phyloP scores from a whole-genome alignment of 2,797 vertebrate genomes.

The Benthosema pterotum region DNA sequence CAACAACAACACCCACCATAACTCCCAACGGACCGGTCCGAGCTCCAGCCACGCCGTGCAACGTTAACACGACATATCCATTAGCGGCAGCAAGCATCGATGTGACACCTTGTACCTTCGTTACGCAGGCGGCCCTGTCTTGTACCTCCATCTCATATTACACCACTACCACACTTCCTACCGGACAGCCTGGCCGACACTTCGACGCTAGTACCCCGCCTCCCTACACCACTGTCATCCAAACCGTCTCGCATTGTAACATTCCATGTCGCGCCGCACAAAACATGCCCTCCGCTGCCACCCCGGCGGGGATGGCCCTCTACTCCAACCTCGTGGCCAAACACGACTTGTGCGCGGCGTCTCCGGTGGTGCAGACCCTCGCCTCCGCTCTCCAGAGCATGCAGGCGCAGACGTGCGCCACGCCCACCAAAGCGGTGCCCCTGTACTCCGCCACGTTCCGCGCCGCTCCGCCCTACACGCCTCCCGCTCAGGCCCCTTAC shows the following conservation, averaged over 20 bases:
- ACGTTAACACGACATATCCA: constrained; percentile 29
- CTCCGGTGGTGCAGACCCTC: constrained; percentile 62
- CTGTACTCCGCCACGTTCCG: constrained; percentile 77
- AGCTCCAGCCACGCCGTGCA: constrained; percentile 14
- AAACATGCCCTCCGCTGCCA: constrained; percentile 53
- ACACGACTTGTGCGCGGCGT: constrained; percentile 70
- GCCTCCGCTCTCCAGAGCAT: constrained; percentile 58
- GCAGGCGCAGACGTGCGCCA: constrained; percentile 58
- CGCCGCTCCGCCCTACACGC: constrained; percentile 74
- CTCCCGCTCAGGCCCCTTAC: constrained; percentile 74
- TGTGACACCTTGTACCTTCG: constrained; percentile 61
- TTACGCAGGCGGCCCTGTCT: constrained; percentile 72
- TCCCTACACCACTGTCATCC: constrained; percentile 72
- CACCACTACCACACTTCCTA: constrained; percentile 65
- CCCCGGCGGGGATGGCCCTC: constrained; percentile 55
- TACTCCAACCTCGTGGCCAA: constrained; percentile 67
- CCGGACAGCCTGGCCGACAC: constrained; percentile 38
- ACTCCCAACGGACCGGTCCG: constrained; percentile 23
- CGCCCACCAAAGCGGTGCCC: constrained; percentile 74
- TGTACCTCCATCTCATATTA: constrained; percentile 77
- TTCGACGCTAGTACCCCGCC: constrained; percentile 48
- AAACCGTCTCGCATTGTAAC: constrained; percentile 76
- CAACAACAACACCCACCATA: constrained; percentile 28
- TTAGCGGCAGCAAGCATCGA: constrained; percentile 37
- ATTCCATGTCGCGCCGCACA: constrained; percentile 72